Base-by-base conservation (phyloP, 2,113 vertebrate species). In the Varanus salvator region DNA sequence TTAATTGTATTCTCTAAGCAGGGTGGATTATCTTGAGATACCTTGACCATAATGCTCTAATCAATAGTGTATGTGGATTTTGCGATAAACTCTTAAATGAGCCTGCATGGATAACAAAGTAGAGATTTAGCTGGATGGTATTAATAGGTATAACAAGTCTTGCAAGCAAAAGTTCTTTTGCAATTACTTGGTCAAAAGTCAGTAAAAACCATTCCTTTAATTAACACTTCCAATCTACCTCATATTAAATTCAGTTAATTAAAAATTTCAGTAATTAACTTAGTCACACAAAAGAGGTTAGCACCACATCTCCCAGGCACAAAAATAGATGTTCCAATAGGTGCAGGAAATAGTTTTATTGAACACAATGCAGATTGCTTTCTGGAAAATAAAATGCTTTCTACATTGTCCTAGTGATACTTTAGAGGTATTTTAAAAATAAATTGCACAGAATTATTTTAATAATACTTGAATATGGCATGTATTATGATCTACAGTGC, bases 171-270 rank as follows among this genome's bases (percentile, higher is more conserved):
- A n/a, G 14, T 64, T 83, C 69, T 84, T 87, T 87, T 80, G 57
- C 27, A 78, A 72, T 80, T 72, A 64, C 66, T 71, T 31, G 44
- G 50, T 84, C 60, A 12, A 84, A 77, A 52, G 25, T 72, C 86
- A 84, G 89, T 4, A 21, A 68, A 87, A 90, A 68, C 64, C 52
- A 1, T 94, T 74, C 48, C 0, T 0, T 89, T 88, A 91, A 91
- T 85, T 92, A 89, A 84, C 57, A 19, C 25, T 0, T 3, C 72
- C 91, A 11, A 88, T 88, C 29, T 3, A 80, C 8, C 86, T 94
- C 71, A 81, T 29, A 69, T 88, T 90, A 78, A 85, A 91, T 81
- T 86, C 3, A 90, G 0, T 86, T 87, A 88, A 92, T 92, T 91
- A 76, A 81, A 90, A 66, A 23, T 87, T 80, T 31, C 80, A 23